phyloP scores from a whole-genome alignment of 2,888 invertebrate genomes.

The Anodontia alba region DNA sequence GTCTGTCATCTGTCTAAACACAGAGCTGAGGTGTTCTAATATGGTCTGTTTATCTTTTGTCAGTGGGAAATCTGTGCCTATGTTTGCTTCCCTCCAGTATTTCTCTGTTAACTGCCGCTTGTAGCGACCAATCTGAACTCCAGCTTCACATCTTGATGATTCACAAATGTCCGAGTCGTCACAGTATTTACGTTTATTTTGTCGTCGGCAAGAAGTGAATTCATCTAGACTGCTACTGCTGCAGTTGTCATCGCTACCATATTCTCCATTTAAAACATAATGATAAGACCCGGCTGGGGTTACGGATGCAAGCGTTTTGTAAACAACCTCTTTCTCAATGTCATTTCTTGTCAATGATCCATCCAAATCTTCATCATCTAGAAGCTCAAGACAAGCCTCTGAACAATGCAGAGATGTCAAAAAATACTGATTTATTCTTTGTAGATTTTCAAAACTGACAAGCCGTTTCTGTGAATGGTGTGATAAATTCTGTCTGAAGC shows the following conservation, averaged over 20 bases:
- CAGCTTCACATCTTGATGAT: constrained; percentile 22
- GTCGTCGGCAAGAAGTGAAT: constrained; percentile 58
- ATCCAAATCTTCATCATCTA: constrained; percentile 37
- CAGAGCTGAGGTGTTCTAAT: constrained; percentile 48
- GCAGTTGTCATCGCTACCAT: constrained; percentile 48
- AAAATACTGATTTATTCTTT: constrained; percentile 55
- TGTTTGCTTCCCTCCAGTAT: constrained; percentile 45
- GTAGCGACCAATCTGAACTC: constrained; percentile 50
- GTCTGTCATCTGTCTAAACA: constrained; percentile 56
- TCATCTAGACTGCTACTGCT: constrained; percentile 52
- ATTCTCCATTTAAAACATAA: constrained; percentile 52
- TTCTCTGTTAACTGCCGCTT: constrained; percentile 46
- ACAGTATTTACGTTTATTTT: constrained; percentile 54
- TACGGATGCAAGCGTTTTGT: constrained; percentile 45
- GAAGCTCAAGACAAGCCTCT: constrained; percentile 33
- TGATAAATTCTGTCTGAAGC: constrained; percentile 41
- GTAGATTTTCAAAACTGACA: constrained; percentile 43
- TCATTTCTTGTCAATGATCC: constrained; percentile 53
- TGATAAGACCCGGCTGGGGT: constrained; percentile 51
- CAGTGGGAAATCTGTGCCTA: constrained; percentile 42
- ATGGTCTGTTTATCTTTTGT: constrained; percentile 54
- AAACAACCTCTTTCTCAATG: constrained; percentile 57
- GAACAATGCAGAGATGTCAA: constrained; percentile 34
- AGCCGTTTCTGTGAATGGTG: constrained; percentile 18
- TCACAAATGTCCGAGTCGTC: constrained; percentile 47